Base-by-base conservation (phyloP, 92 coral and sea anemone genomes). In the Zoanthus gigantus region DNA sequence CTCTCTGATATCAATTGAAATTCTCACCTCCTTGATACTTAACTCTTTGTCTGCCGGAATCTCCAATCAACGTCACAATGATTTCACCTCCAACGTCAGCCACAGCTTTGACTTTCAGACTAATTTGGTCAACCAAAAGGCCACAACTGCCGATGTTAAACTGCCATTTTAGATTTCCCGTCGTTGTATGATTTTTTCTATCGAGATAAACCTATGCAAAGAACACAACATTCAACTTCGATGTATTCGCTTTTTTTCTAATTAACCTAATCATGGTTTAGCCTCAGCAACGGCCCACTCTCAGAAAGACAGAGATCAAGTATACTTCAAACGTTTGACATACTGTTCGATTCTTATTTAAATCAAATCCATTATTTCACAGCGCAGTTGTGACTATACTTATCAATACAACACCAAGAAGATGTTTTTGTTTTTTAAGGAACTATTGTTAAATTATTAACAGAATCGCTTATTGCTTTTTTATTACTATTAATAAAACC, bases 91-190 rank as follows among this genome's bases (percentile, higher is more conserved):
- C 99, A 79, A 82, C 88, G 23, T 86, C 92, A 45, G 88, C 91
- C 30, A 88, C 63, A 83, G 91, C 93, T 45, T 76, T 89, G 71
- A 97, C 86, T 44, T 95, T 90, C 67, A 97, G 30, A 11, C 97
- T 95, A 71, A 97, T 93, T 80, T 97, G 94, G 77, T 97, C 98
- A 53, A 97, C 98, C 67, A 95, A 87, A 79, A 97, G 90, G 68
- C 99, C 98, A 65, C 99, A 94, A 47, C 95, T 84, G 71, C 96
- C 93, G 50, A 97, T 92, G 81, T 97, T 92, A 85, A 97, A 87
- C 58, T 89, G 93, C 99, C 99, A 97, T 82, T 93, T 91, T 42
- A 97, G 79, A 78, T 83, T 92, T 7, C 97, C 99, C 45, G 95
- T 93, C 37, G 90, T 92, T 78, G 91, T 76, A 61, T 90, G 87